Evolutionary conservation across 2,797 vertebrate genomes (phyloP).

Genomic region (Pipistrellus pipistrellus): DNA sequence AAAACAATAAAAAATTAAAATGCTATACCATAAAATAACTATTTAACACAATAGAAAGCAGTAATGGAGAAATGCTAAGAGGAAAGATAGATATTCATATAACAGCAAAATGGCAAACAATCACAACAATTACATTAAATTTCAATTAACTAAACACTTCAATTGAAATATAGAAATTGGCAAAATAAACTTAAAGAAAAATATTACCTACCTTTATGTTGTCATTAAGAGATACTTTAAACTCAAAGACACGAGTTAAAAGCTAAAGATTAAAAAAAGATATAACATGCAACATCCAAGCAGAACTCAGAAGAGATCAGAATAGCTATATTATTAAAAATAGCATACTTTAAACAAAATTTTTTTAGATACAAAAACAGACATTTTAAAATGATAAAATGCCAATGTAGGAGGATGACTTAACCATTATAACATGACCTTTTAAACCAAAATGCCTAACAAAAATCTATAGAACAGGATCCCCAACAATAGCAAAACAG

Average conservation of each 20-base stretch:
- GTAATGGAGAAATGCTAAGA: background rate
- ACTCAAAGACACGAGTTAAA: background rate
- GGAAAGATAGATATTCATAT: background rate
- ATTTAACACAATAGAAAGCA: background rate
- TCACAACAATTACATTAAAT: background rate
- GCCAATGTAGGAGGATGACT: background rate
- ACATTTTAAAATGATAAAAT: background rate
- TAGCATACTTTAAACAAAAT: background rate
- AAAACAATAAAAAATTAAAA: background rate
- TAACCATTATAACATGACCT: background rate
- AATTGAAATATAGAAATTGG: background rate
- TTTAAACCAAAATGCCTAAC: background rate
- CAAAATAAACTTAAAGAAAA: background rate
- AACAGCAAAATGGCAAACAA: background rate
- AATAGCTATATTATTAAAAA: background rate
- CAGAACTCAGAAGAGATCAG: background rate
- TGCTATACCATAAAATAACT: background rate
- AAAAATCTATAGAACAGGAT: background rate
- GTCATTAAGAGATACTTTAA: background rate
- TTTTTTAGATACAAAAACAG: background rate
- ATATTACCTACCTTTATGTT: background rate
- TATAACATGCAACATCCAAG: background rate
- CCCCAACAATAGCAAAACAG: background rate
- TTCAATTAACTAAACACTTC: background rate
- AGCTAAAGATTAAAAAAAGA: background rate